Evolutionary conservation across 2,113 vertebrate genomes (phyloP), one percentile per base, ranked within the genome.

Genomic region (Hiodon alosoides): DNA sequence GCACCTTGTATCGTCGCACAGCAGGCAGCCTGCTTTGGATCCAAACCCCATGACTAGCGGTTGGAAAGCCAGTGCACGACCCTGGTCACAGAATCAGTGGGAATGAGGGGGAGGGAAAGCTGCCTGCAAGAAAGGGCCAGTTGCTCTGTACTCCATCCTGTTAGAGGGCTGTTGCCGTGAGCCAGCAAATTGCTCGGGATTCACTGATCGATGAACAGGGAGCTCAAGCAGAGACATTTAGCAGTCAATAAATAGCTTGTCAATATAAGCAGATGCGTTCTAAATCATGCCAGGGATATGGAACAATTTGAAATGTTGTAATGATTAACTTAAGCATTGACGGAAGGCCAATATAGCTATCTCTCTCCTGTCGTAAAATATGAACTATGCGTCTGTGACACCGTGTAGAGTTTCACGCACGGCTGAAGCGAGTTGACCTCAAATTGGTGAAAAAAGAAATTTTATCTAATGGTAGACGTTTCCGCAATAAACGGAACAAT

Each of bases 401-500:
- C 51, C 31, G 50, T 66, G 48, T 54, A 7, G 46, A 69, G 74
- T 69, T 57, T 17, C 66, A 60, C 55, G 55, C 74, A 52, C 60
- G 66, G 54, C 57, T 69, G 66, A 68, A 76, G 57, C 47, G 74
- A 14, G 59, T n/a, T 65, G 58, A 71, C 59, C 75, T 76, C 75
- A 64, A 50, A 8, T 54, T 47, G 69, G 59, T 71, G 47, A 67
- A 55, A 59, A 17, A 17, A 50, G 52, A 16, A 4, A 11, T 7
- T 31, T 69, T 60, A 47, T 31, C 31, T 31, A 31, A 31, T 31
- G 31, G 31, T 31, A 31, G 31, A 31, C 7, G 3, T 48, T n/a
- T 50, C 50, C 16, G 54, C 6, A 64, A 31, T 6, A 8, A 68
- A 31, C 51, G 75, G 79, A 81, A 73, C 89, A 87, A 90, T 81